Conservation (phyloP, 2,113 vertebrate genomes). For the Pygoscelis adeliae region DNA sequence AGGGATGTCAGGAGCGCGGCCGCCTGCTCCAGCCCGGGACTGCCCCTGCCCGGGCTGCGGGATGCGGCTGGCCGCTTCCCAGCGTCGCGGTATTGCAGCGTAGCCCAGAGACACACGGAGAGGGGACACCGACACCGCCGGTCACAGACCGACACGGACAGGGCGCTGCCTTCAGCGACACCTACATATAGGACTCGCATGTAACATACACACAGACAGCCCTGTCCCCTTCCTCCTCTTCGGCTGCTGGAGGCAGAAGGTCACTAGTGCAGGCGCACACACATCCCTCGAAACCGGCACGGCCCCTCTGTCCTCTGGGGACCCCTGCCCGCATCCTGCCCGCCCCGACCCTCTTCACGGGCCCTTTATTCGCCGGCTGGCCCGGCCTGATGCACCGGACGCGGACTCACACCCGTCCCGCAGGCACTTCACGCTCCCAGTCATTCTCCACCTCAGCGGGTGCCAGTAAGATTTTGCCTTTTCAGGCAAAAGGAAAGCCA, state of each 20-base stretch:
- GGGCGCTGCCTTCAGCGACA: not conserved
- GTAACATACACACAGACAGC: no score
- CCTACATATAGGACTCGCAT: not conserved
- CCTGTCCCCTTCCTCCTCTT: not conserved
- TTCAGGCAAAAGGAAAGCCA: not conserved
- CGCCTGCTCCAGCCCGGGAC: fast-evolving
- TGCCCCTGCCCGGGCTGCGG: no score
- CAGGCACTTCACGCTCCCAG: not conserved
- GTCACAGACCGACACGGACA: no score
- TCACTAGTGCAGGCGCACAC: no score
- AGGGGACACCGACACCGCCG: no score
- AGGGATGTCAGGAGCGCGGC: not conserved
- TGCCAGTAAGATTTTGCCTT: not conserved
- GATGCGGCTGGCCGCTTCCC: not conserved
- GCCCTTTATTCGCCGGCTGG: fast-evolving
- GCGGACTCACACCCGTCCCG: no score
- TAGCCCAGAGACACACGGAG: not conserved
- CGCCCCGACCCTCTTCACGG: no score
- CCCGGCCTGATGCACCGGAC: no score
- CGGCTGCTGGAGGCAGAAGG: not conserved
- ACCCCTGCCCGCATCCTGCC: no score
- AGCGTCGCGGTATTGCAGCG: no score
- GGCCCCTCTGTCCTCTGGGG: fast-evolving
- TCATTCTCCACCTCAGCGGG: not conserved
- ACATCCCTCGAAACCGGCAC: fast-evolving